Evolutionary conservation across 2,797 vertebrate genomes (phyloP).

Genomic region (Merluccius polli): DNA sequence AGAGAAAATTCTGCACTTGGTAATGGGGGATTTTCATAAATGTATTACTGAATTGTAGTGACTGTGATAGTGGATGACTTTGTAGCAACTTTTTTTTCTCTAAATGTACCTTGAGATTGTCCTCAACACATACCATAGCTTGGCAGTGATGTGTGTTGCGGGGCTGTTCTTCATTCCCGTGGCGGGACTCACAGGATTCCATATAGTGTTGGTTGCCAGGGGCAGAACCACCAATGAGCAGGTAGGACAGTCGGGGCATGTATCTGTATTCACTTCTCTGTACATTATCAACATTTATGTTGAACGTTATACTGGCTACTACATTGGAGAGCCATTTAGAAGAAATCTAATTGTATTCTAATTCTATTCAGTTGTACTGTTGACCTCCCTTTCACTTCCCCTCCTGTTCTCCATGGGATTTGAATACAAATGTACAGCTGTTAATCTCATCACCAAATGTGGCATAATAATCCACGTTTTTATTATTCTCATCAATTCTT

Average conservation of each 20-base stretch:
- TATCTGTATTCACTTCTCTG: too few species aligned
- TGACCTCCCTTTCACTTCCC: neutral
- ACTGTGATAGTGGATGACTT: neutral
- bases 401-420: too few species aligned
- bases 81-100: neutral
- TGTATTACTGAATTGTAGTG: neutral
- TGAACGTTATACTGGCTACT: too few species aligned
- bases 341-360: too few species aligned
- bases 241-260: slow-evolving; percentile 58
- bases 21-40: neutral
- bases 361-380: neutral
- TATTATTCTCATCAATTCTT: neutral
- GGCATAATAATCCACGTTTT: neutral
- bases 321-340: too few species aligned
- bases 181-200: slow-evolving; percentile 93
- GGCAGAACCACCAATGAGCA: slow-evolving; percentile 97
- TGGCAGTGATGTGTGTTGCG: slow-evolving; percentile 96
- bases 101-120: neutral
- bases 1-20: neutral
- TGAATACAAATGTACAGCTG: slow-evolving; percentile 19
- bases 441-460: slow-evolving; percentile 19
- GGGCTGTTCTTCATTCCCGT: slow-evolving; percentile 97
- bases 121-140: slow-evolving; percentile 64
- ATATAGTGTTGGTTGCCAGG: slow-evolving; percentile 93
- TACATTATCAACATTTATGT: too few species aligned